A percentile compares a stretch with the other conserved stretches of the same genome.
Evolutionary conservation across 2,888 invertebrate genomes (phyloP).

Genomic region (Rosalia funebris): DNA sequence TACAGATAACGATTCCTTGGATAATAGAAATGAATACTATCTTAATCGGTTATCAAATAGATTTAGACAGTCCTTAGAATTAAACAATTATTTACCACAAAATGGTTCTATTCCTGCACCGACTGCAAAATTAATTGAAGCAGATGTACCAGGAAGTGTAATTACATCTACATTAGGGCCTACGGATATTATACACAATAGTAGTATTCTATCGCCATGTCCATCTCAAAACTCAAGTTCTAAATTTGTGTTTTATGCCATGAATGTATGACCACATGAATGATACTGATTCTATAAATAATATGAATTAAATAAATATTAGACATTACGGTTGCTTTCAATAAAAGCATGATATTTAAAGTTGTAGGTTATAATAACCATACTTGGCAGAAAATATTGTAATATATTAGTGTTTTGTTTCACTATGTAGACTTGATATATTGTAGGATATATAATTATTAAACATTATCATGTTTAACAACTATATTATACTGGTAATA

Average conservation of each 20-base stretch:
- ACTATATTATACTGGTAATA: too few species aligned
- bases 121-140: too few species aligned
- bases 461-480: too few species aligned
- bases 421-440: too few species aligned
- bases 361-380: slow-evolving; percentile 62
- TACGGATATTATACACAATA: slow-evolving; percentile 53
- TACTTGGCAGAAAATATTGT: slow-evolving; percentile 59
- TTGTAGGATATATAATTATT: too few species aligned
- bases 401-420: too few species aligned
- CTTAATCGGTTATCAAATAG: neutral
- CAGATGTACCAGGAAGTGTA: neutral
- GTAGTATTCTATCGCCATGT: slow-evolving; percentile 55
- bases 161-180: neutral
- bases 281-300: too few species aligned
- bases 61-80: neutral
- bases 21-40: neutral
- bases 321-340: slow-evolving; percentile 38
- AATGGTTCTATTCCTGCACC: neutral
- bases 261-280: slow-evolving; percentile 79
- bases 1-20: neutral
- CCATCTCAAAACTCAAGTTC: slow-evolving; percentile 57
- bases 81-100: neutral
- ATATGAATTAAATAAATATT: slow-evolving; percentile 64
- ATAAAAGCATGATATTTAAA: slow-evolving; percentile 46
- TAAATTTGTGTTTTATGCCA: slow-evolving; percentile 80